Evolutionary conservation across 2,113 vertebrate genomes (phyloP).

Genomic region (Agapornis roseicollis): DNA sequence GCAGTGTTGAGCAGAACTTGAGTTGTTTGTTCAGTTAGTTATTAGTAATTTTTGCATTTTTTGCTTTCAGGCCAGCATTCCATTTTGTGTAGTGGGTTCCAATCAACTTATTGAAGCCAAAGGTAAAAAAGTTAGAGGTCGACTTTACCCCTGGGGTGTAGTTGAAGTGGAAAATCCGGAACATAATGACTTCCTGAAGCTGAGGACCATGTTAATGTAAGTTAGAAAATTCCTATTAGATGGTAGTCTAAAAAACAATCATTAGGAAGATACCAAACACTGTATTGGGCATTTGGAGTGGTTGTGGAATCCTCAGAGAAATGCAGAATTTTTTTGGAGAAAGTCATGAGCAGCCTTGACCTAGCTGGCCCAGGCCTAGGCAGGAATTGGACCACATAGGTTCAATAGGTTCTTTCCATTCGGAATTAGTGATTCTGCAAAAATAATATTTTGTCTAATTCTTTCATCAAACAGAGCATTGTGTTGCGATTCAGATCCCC

Average conservation of each 20-base stretch:
- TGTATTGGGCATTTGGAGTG: accelerated
- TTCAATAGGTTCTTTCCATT: not conserved
- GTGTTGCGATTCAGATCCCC: not conserved
- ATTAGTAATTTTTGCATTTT: not conserved
- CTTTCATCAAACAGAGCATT: accelerated
- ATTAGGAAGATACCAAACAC: not conserved
- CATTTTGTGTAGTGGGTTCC: slow-evolving; percentile 96
- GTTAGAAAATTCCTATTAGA: slow-evolving; percentile 1
- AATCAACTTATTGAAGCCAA: slow-evolving; percentile 99
- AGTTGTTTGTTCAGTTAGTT: not conserved
- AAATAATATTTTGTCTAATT: not conserved
- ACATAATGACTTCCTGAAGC: slow-evolving; percentile 97
- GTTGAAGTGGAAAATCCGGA: slow-evolving; percentile 99
- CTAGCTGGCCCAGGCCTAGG: not conserved
- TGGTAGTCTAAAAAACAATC: not conserved
- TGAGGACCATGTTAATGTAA: slow-evolving; percentile 98
- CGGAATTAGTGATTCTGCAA: not conserved
- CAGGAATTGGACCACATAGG: not conserved
- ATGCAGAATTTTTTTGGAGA: not conserved
- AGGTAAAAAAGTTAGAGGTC: slow-evolving; percentile 97
- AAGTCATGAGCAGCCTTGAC: not conserved
- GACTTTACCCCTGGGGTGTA: slow-evolving; percentile 96
- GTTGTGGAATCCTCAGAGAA: not conserved
- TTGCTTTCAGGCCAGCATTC: slow-evolving; percentile 89
- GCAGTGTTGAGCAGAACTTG: not conserved